Evolutionary conservation across 2,888 invertebrate species (phyloP), one percentile per base, ranked within the genome.

Genomic region (Ganaspis brasiliensis): DNA sequence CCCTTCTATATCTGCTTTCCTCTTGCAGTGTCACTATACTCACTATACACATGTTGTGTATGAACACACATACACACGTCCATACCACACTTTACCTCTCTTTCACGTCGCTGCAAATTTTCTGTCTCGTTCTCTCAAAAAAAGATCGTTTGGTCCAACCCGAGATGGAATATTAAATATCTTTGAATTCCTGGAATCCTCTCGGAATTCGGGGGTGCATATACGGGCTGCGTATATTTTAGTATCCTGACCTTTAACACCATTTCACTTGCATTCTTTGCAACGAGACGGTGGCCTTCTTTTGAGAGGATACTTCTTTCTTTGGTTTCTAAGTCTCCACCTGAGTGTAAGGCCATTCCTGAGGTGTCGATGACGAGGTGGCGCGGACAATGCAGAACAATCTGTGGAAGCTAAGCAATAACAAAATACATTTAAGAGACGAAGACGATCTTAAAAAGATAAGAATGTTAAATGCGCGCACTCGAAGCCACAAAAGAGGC

Each of bases 131-230:
- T 16, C 59, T 71, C 70, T 37, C 56, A 55, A 35, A 55, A 12
- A 49, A 24, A 37, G 63, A 57, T 57, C 49, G 16, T 35, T n/a
- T 55, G 40, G 31, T 70, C 73, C 35, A 24, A 40, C 55, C 31
- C 59, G 49, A 59, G 73, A 74, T 79, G 81, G 82, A 84, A 83
- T 84, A 86, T 88, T 88, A 87, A 88, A 83, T 83, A 85, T 83
- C 84, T 79, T 79, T 80, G 79, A 83, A 86, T 86, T 85, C 85
- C 75, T 79, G 82, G 85, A 87, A 87, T 82, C 80, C 80, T 79
- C 79, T 75, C 72, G 82, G 82, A 86, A 85, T 84, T 82, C 79
- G 76, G 76, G 79, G 75, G 79, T 76, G 79, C 74, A 77, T 71
- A 73, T 72, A 40, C 76, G 52, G 57, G 40, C 31, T 37, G 21